phyloP scores from a whole-genome alignment of 2,888 invertebrate genomes.

The Lasioglossum pauxillum region DNA sequence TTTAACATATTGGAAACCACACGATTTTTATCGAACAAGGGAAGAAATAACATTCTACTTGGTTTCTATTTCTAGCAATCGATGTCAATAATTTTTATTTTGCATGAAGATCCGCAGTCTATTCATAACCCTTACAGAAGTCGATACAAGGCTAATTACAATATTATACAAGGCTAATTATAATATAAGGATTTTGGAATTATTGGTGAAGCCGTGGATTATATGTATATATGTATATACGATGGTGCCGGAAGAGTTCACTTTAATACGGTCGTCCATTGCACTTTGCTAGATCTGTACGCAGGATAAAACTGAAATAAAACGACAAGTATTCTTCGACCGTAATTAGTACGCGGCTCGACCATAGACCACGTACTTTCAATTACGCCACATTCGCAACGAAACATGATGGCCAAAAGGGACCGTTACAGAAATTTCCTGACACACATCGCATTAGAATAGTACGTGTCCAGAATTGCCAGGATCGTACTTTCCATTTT shows the following conservation, averaged over 20 bases:
- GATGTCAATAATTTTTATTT: too few species aligned
- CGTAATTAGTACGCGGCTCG: background rate
- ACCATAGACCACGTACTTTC: constrained; percentile 10
- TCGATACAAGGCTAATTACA: background rate
- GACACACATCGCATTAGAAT: constrained; percentile 3
- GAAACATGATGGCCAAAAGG: background rate
- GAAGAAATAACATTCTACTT: background rate
- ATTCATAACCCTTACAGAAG: background rate
- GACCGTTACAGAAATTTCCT: constrained; percentile 9
- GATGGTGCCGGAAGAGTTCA: background rate
- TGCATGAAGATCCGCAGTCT: background rate
- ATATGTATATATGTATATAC: too few species aligned
- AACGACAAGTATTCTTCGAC: background rate
- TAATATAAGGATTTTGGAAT: background rate
- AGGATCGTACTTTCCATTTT: background rate
- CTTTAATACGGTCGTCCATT: background rate
- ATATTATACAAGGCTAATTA: too few species aligned
- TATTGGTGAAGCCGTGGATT: background rate
- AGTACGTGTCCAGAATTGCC: background rate
- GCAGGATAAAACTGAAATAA: background rate
- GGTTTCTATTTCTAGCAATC: background rate
- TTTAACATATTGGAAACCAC: background rate
- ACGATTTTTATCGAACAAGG: background rate
- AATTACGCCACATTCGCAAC: background rate
- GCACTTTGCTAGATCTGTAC: background rate